A percentile compares a stretch with the other conserved stretches of the same genome.
Conservation (phyloP, 1,140 invertebrate species). For the Caligus rogercresseyi region DNA sequence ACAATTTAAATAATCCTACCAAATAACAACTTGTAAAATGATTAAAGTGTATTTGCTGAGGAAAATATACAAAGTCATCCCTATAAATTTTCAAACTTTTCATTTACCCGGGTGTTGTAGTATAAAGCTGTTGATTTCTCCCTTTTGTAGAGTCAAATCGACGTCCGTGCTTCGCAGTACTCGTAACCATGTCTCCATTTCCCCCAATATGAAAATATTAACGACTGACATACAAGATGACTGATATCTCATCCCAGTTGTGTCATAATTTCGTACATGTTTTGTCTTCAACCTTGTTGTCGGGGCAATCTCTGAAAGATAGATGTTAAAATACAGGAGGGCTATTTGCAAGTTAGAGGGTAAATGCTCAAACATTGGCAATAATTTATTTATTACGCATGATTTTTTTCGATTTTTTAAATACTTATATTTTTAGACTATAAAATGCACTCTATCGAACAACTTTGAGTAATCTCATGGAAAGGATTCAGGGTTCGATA, state of each 20-base stretch:
- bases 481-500: too few species aligned
- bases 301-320: constrained; percentile 23
- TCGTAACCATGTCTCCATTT: constrained; percentile 35
- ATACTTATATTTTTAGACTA: too few species aligned
- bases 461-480: too few species aligned
- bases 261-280: constrained; percentile 37
- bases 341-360: too few species aligned
- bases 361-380: too few species aligned
- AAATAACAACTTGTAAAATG: not conserved
- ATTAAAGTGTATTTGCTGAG: not conserved
- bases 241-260: constrained; percentile 31
- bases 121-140: constrained; percentile 33
- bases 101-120: constrained; percentile 32
- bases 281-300: constrained; percentile 34
- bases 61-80: constrained; percentile 5
- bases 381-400: too few species aligned
- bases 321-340: too few species aligned
- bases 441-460: too few species aligned
- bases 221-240: constrained; percentile 8
- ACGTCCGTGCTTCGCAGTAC: constrained; percentile 30
- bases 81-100: not conserved
- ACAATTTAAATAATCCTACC: not conserved
- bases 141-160: constrained; percentile 30
- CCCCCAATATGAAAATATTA: constrained; percentile 33
- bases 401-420: too few species aligned